Base-by-base conservation (phyloP, 30 jellyfish, hydroid and myxozoan species). In the Hydractinia echinata region DNA sequence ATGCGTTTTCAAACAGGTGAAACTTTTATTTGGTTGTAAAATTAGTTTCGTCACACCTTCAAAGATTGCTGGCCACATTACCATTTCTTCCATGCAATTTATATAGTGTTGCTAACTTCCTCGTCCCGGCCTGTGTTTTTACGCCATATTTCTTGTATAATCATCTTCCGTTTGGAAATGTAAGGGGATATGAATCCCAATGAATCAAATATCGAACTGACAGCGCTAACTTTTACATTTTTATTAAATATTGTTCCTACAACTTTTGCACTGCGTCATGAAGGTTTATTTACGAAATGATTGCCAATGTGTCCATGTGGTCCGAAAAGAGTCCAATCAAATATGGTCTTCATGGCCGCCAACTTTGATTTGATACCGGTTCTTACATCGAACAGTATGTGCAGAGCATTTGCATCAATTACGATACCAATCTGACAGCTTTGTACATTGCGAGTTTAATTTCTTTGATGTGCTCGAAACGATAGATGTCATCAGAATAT, bases 241-340 rank as follows among this genome's bases (percentile, higher is more conserved):
- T 14, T 6, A 70, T 18, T 5, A 5, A 18, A 6, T 70, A 54
- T 70, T 21, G 54, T 5, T 70, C 80, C 80, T 56, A 70, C 5
- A 70, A 15, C n/a, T 51, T 49, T 70, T 49, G 54, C 51, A 70
- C 80, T 4, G 56, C 58, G 14, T 5, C 48, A 56, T 16, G 8
- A 56, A 70, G 21, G 14, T 70, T 21, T 70, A 30, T 18, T 18
- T 6, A 70, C 67, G 4, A 20, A 6, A 18, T 15, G 5, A 6
- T 21, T 51, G 7, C 48, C 56, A 5, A 14, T 14, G 4, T 8
- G 4, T 5, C 80, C 80, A 21, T 15, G 7, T 7, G 54, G 8
- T 6, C 80, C 80, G 7, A 70, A 18, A 14, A 70, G 14, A 13
- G 80, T 18, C 80, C 80, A 70, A 18, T 56, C 80, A 49, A 70